Conservation (phyloP, 1,140 invertebrate genomes). For the Drosophila arawakana region DNA sequence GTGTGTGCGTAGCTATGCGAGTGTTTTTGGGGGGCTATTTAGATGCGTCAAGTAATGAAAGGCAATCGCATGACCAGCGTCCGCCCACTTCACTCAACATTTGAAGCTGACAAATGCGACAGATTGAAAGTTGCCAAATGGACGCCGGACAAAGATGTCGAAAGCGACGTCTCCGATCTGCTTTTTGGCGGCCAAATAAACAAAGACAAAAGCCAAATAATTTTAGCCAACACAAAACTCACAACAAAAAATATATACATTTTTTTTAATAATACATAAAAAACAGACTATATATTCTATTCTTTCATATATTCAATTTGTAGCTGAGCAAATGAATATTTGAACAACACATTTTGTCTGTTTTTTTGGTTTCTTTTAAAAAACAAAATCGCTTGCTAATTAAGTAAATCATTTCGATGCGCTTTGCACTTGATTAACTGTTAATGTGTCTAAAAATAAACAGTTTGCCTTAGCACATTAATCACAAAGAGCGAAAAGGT, state of each 20-base stretch:
- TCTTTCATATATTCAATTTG: neutral
- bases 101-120: slow-evolving; percentile 73
- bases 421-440: slow-evolving; percentile 69
- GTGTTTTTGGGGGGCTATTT: slow-evolving; percentile 22
- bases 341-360: slow-evolving; percentile 1
- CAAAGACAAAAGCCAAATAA: slow-evolving; percentile 33
- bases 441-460: slow-evolving; percentile 61
- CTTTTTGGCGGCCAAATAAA: slow-evolving; percentile 44
- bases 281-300: neutral
- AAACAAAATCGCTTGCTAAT: slow-evolving; percentile 42
- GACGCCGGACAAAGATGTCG: slow-evolving; percentile 42
- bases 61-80: slow-evolving; percentile 55
- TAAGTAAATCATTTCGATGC: slow-evolving; percentile 63
- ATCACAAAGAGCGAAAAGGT: slow-evolving; percentile 42
- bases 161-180: slow-evolving; percentile 37
- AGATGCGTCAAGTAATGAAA: slow-evolving; percentile 43
- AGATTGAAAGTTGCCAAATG: slow-evolving; percentile 76
- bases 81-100: slow-evolving; percentile 54
- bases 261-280: slow-evolving; percentile 1
- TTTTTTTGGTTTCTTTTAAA: no score
- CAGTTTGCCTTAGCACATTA: slow-evolving; percentile 53
- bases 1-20: neutral
- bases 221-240: slow-evolving; percentile 8
- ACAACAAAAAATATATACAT: slow-evolving; percentile 26
- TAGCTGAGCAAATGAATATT: neutral